These are phyloP conservation scores for Oedothorax gibbosus DNA, from an alignment of 1,140 invertebrate genomes.

Conservation along the genomic window DNA sequence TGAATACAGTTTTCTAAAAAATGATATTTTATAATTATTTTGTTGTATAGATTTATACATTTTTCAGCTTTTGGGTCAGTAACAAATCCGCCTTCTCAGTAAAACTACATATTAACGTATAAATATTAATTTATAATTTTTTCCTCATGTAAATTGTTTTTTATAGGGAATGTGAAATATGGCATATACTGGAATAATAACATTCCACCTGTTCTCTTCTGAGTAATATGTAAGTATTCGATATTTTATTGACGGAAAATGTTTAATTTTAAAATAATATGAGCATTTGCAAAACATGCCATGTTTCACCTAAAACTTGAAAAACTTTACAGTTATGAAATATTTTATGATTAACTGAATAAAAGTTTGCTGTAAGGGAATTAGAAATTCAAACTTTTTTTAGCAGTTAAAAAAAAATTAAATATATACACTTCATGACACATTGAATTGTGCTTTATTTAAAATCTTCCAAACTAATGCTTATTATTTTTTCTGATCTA, in stretches of 20 bases:
- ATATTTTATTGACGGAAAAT: neutral
- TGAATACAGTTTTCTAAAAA: too few relatives aligned
- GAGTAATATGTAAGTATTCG: slow-evolving; percentile 44
- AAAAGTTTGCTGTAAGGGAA: neutral
- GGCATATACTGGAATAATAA: slow-evolving; percentile 34
- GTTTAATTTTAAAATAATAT: neutral
- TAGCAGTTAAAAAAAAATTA: neutral
- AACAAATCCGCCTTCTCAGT: too few relatives aligned
- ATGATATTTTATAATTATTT: too few relatives aligned
- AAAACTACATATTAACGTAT: too few relatives aligned
- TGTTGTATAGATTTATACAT: too few relatives aligned
- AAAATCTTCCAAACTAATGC: too few relatives aligned
- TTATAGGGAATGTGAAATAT: slow-evolving; percentile 32
- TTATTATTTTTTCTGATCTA: neutral
- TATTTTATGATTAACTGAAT: neutral
- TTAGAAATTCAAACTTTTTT: neutral
- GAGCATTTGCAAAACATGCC: neutral
- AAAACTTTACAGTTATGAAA: too few relatives aligned
- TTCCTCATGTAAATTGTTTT: neutral
- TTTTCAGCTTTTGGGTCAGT: too few relatives aligned
- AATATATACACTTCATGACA: too few relatives aligned
- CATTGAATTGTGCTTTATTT: too few relatives aligned
- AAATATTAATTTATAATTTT: too few relatives aligned
- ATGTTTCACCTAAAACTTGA: too few relatives aligned
- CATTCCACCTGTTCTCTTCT: slow-evolving; percentile 41